Conservation (phyloP, 1,140 invertebrate genomes). For the Bacillus rossius region DNA sequence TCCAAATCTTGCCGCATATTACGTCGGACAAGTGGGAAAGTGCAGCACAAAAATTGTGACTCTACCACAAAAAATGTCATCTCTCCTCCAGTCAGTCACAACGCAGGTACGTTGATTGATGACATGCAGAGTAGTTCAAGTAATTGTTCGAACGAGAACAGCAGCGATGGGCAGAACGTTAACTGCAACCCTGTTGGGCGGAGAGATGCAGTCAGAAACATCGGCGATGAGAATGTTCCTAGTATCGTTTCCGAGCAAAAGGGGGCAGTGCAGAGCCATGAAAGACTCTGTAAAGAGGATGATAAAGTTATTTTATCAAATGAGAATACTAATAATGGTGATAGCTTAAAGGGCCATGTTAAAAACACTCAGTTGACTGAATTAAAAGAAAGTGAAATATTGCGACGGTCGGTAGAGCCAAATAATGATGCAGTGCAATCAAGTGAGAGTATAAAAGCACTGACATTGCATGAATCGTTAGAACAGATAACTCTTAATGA, state of each 20-base stretch:
- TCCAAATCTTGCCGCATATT: too few relatives aligned
- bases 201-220: conserved; percentile 34
- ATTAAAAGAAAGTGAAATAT: conserved; percentile 16
- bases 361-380: conserved; percentile 11
- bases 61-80: too few relatives aligned
- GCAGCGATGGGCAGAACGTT: conserved; percentile 38
- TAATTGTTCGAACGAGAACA: conserved; percentile 34
- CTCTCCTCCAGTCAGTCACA: too few relatives aligned
- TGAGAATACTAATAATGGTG: conserved; percentile 12
- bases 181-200: conserved; percentile 31
- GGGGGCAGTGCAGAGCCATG: conserved; percentile 28
- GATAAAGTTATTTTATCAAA: conserved; percentile 8
- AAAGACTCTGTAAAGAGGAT: not conserved
- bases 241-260: not conserved
- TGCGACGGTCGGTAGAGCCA: conserved; percentile 1
- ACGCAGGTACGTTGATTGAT: conserved; percentile 26
- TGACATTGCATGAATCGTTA: too few relatives aligned
- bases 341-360: not conserved
- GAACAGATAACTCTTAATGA: too few relatives aligned
- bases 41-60: too few relatives aligned
- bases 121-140: conserved; percentile 41
- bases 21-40: too few relatives aligned
- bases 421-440: too few relatives aligned
- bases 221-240: conserved; percentile 28
- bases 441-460: too few relatives aligned